Base-by-base conservation (phyloP, 2,113 vertebrate genomes). In the Rhea americana region DNA sequence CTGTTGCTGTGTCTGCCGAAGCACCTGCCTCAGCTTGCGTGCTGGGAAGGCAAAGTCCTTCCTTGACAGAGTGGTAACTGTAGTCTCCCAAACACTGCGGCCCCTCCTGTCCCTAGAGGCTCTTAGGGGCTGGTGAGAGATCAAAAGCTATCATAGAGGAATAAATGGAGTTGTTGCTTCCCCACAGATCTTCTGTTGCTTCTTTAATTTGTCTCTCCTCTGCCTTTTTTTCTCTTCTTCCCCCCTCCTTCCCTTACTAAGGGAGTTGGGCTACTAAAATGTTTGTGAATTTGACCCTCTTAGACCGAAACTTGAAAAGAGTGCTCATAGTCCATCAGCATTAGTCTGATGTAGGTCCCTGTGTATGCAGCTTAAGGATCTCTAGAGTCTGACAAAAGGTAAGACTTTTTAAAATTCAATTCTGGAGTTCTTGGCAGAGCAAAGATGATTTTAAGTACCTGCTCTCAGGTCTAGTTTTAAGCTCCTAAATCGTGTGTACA, bases 1-100 rank as follows among this genome's bases (percentile, higher is more conserved):
- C 2, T 56, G 5, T 53, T 71, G 0, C 5, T 2, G 1, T 35
- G 14, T 3, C 45, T 53, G 3, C 7, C 13, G 39, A 48, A 48
- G 59, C 5, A 20, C 9, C 26, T 35, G 14, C 18, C 5, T 28
- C 51, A 41, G 45, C 6, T 14, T 43, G 16, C 0, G 0, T 21
- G 7, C 37, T n/a, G 28, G n/a, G 35, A 62, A 35, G 7, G 9
- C 3, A 11, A 32, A 58, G 8, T 7, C 6, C 32, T 45, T 61
- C 43, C 5, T 25, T 72, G 61, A 26, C 3, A 35, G 1, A 65
- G 7, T 4, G 43, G n/a, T 5, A 32, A 1, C 35, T 75, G 6
- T 0, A 68, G 9, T 26, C 4, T 32, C 12, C 59, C 9, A 28
- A 30, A 21, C 22, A 2, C 14, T 62, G 5, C 30, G 13, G 5